These are phyloP conservation scores for Tetramorium parvispinum DNA, from an alignment of 1,140 invertebrate species.

Conservation along the genomic window DNA sequence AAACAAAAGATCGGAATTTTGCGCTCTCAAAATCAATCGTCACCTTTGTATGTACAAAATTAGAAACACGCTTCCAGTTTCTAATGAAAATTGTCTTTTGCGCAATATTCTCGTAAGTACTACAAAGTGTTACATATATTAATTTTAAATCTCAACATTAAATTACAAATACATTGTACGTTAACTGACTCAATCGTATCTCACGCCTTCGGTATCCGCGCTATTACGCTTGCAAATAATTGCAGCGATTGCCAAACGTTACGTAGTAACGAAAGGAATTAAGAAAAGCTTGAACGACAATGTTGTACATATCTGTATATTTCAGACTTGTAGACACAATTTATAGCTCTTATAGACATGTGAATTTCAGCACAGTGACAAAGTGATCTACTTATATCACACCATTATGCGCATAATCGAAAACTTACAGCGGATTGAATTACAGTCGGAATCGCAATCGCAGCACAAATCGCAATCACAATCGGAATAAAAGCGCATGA, in stretches of 20 bases:
- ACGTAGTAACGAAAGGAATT: constrained; percentile 3
- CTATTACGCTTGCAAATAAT: not conserved
- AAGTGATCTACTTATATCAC: constrained; percentile 39
- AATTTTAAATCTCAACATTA: too few species aligned
- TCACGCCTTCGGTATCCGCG: too few species aligned
- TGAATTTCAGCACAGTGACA: constrained; percentile 43
- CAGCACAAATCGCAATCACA: not conserved
- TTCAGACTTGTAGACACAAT: constrained; percentile 63
- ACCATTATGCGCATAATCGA: not conserved
- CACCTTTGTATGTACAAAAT: too few species aligned
- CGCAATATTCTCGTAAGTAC: too few species aligned
- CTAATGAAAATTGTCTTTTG: too few species aligned
- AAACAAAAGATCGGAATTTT: too few species aligned
- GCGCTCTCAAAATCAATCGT: too few species aligned
- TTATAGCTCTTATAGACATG: constrained; percentile 40
- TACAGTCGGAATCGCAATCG: constrained; percentile 2
- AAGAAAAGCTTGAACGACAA: not conserved
- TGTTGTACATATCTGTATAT: constrained; percentile 60
- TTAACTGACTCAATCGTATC: too few species aligned
- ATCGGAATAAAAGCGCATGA: constrained; percentile 10
- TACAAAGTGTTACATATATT: too few species aligned
- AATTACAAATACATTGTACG: too few species aligned
- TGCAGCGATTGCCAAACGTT: not conserved
- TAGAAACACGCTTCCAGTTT: too few species aligned
- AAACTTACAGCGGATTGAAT: not conserved